Evolutionary conservation across 2,888 invertebrate genomes (phyloP).

Genomic region (Lepidochrysops patricia): DNA sequence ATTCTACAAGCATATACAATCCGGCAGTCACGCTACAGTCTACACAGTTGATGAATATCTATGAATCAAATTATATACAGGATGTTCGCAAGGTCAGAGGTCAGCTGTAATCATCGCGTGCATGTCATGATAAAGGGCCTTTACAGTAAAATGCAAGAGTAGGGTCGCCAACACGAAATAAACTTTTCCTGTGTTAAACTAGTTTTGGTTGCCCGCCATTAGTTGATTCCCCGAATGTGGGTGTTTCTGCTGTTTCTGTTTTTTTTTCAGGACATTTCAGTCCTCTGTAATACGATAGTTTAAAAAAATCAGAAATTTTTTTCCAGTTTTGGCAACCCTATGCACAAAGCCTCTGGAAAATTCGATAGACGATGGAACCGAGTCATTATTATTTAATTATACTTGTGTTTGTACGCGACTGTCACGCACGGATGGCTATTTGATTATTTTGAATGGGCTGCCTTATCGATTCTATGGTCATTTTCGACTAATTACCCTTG

Average conservation of each 20-base stretch:
- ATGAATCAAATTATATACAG: conserved; percentile 10
- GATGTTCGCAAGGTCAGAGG: conserved; percentile 16
- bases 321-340: not conserved
- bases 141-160: conserved; percentile 15
- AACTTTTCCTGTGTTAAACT: too few relatives aligned
- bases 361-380: conserved; percentile 21
- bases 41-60: conserved; percentile 3
- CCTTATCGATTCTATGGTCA: not conserved
- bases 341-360: not conserved
- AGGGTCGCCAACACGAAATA: not conserved
- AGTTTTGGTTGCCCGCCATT: too few relatives aligned
- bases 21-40: conserved; percentile 2
- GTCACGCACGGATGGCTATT: conserved; percentile 4
- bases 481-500: not conserved
- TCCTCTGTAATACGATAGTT: too few relatives aligned
- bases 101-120: conserved; percentile 31
- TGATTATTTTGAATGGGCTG: conserved; percentile 2
- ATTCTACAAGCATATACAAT: not conserved
- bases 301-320: too few relatives aligned
- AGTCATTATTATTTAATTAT: conserved; percentile 25
- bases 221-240: too few relatives aligned
- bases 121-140: conserved; percentile 15
- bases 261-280: too few relatives aligned
- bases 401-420: conserved; percentile 6
- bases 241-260: too few relatives aligned